phyloP scores from a whole-genome alignment of 2,113 vertebrate genomes.

The Antigone vipio region DNA sequence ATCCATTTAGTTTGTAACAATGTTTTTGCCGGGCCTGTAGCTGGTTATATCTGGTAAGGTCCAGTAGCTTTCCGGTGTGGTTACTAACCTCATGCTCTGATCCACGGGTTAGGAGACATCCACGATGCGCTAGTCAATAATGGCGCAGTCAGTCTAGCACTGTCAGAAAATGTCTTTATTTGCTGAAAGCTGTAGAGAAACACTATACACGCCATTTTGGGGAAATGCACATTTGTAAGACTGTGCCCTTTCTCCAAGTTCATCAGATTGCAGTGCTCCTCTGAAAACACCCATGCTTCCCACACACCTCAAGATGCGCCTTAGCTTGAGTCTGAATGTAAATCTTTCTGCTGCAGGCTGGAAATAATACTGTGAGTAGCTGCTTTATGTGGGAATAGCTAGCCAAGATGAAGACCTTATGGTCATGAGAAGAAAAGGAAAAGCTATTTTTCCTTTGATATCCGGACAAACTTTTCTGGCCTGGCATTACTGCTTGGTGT shows the following conservation, averaged over 20 bases:
- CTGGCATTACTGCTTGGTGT: background rate
- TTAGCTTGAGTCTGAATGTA: background rate
- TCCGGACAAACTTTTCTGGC: background rate
- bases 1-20: background rate
- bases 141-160: background rate
- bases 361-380: background rate
- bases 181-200: background rate
- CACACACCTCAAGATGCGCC: background rate
- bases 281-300: background rate
- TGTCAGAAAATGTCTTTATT: background rate
- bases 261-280: fast-evolving
- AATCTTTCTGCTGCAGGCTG: background rate
- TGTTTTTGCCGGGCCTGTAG: background rate
- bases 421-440: background rate
- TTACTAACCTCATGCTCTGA: background rate
- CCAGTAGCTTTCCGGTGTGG: background rate
- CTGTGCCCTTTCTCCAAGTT: background rate
- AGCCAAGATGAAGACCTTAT: background rate
- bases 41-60: background rate
- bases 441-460: background rate
- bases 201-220: background rate
- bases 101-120: background rate
- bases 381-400: background rate
- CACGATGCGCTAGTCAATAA: fast-evolving
- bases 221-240: background rate